phyloP scores from a whole-genome alignment of 2,888 invertebrate genomes.

The Camponotus fellah region DNA sequence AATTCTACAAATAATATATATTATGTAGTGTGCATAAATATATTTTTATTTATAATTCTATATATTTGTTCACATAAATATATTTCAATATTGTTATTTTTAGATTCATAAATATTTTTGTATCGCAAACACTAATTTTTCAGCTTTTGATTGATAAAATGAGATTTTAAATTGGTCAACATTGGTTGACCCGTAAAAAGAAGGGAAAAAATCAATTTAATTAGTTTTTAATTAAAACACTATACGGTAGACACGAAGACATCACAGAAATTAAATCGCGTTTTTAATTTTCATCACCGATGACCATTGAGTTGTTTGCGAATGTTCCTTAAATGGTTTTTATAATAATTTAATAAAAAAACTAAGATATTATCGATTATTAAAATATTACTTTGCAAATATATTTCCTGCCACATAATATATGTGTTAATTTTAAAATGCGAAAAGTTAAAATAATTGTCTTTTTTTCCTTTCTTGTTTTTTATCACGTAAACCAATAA shows the following conservation, averaged over 20 bases:
- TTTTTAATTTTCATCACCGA: constrained; percentile 17
- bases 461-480: not conserved
- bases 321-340: not conserved
- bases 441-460: not conserved
- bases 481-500: too few species aligned
- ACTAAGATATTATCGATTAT: not conserved
- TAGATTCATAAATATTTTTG: not conserved
- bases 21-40: not conserved
- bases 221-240: constrained; percentile 47
- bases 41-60: not conserved
- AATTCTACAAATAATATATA: not conserved
- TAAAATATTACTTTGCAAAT: not conserved
- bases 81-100: not conserved
- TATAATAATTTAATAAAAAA: not conserved
- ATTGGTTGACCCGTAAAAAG: constrained; percentile 22
- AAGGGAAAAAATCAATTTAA: constrained; percentile 8
- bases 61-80: not conserved
- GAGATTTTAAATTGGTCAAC: not conserved
- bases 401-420: not conserved
- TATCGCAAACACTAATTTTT: not conserved
- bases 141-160: not conserved
- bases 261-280: not conserved
- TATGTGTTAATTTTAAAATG: not conserved
- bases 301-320: constrained; percentile 12
- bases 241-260: not conserved